Conservation (phyloP, 2,888 invertebrate genomes). For the Amitus sp. region DNA sequence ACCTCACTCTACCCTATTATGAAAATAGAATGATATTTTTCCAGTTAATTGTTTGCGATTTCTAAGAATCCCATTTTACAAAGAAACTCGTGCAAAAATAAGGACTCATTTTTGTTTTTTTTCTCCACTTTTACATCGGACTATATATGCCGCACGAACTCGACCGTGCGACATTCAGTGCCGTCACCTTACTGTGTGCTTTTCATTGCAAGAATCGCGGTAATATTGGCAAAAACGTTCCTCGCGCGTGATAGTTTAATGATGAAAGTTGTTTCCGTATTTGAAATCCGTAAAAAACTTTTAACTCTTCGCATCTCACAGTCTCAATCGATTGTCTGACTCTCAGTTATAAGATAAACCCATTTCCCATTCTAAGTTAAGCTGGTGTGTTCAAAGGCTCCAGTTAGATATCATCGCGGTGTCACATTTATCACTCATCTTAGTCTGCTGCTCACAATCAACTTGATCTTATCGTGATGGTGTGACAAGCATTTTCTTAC, state of each 20-base stretch:
- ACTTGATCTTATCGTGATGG: constrained; percentile 17
- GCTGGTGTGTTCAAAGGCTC: constrained; percentile 8
- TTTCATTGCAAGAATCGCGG: constrained; percentile 9
- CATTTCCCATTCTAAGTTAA: constrained; percentile 27
- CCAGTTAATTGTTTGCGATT: too few species aligned
- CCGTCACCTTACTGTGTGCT: too few species aligned
- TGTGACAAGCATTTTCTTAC: constrained; percentile 13
- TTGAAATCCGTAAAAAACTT: constrained; percentile 23
- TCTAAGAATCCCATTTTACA: too few species aligned
- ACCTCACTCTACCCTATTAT: too few species aligned
- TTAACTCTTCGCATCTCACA: constrained; percentile 13
- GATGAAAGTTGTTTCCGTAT: constrained; percentile 11
- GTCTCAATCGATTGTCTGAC: constrained; percentile 22
- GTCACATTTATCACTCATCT: constrained; percentile 46
- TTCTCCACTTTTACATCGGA: too few species aligned
- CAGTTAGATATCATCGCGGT: constrained; percentile 42
- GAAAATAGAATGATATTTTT: too few species aligned
- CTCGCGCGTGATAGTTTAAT: constrained; percentile 22
- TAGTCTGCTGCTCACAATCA: constrained; percentile 21
- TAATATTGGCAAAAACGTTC: constrained; percentile 13
- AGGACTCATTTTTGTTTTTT: too few species aligned
- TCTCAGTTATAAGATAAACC: constrained; percentile 28
- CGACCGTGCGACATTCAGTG: too few species aligned
- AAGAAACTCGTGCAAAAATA: too few species aligned
- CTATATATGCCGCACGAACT: too few species aligned